Conservation (phyloP, 2,797 vertebrate species). For the Rhabdophis nuchalis region DNA sequence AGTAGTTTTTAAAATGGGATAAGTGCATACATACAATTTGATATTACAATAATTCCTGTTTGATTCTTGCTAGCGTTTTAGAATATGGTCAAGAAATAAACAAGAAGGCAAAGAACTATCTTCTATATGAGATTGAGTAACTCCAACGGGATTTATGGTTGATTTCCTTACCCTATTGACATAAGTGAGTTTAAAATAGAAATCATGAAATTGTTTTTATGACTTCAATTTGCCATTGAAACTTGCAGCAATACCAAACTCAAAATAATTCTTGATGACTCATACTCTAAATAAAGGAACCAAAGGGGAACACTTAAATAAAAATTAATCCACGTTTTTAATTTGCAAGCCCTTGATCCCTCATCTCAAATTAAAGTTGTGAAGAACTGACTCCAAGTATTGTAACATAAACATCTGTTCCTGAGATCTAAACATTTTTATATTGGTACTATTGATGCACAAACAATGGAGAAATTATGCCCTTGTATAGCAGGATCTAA, state of each 20-base stretch:
- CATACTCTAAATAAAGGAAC: not conserved
- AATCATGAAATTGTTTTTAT: not conserved
- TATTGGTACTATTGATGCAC: not conserved
- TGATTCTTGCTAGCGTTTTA: not conserved
- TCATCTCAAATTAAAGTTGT: not conserved
- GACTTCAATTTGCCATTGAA: not conserved
- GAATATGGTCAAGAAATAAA: not conserved
- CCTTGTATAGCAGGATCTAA: not conserved
- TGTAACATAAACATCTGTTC: not conserved
- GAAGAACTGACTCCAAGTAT: not conserved
- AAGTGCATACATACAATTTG: not conserved
- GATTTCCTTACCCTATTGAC: not conserved
- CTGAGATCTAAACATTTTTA: not conserved
- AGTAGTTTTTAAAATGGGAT: not conserved
- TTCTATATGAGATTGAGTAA: rapidly evolving
- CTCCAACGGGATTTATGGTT: not conserved
- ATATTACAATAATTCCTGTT: not conserved
- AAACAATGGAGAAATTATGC: not conserved
- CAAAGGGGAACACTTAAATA: not conserved
- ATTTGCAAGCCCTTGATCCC: not conserved
- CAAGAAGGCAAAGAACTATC: not conserved
- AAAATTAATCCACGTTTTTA: not conserved
- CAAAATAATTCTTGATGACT: not conserved
- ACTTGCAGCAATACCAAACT: not conserved
- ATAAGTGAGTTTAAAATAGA: not conserved